Percentiles rank a stretch among this genome's conserved stretches.
Evolutionary conservation across 2,797 vertebrate species (phyloP).

Genomic region (Pseudotriccus pelzelni): DNA sequence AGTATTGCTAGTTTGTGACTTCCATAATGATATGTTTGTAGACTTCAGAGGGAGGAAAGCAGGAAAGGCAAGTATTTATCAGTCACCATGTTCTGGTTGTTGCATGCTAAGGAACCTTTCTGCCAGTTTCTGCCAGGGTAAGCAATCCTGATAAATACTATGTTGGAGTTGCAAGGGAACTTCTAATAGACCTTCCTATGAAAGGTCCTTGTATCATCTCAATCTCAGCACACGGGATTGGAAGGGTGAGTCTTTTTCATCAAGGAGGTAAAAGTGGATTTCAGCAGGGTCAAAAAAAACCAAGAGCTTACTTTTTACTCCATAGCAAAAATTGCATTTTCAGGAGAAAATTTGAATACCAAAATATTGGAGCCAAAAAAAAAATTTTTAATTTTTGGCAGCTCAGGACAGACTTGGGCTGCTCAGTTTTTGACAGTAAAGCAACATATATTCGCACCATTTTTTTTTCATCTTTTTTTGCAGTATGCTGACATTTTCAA

Average conservation of each 20-base stretch:
- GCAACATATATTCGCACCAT: constrained; percentile 58
- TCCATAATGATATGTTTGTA: neutral
- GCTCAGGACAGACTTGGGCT: constrained; percentile 48
- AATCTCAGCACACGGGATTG: neutral
- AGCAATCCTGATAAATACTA: neutral
- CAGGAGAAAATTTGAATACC: constrained; percentile 21
- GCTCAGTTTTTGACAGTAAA: constrained; percentile 68
- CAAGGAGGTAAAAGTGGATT: neutral
- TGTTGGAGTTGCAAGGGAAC: neutral
- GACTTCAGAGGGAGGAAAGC: neutral
- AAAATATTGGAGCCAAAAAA: constrained; percentile 41
- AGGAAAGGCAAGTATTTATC: neutral
- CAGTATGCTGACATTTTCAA: constrained; percentile 67
- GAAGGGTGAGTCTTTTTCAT: neutral
- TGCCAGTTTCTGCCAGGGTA: neutral
- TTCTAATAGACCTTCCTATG: neutral
- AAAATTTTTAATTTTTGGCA: constrained; percentile 57
- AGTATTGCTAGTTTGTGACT: neutral
- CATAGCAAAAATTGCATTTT: neutral
- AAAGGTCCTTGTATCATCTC: neutral
- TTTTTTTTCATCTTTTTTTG: constrained; percentile 27
- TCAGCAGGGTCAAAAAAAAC: rapidly evolving
- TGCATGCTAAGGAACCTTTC: neutral
- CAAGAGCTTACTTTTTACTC: neutral
- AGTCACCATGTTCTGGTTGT: neutral